phyloP scores from a whole-genome alignment of 2,888 invertebrate genomes.

The Dicranocentrus wangi region DNA sequence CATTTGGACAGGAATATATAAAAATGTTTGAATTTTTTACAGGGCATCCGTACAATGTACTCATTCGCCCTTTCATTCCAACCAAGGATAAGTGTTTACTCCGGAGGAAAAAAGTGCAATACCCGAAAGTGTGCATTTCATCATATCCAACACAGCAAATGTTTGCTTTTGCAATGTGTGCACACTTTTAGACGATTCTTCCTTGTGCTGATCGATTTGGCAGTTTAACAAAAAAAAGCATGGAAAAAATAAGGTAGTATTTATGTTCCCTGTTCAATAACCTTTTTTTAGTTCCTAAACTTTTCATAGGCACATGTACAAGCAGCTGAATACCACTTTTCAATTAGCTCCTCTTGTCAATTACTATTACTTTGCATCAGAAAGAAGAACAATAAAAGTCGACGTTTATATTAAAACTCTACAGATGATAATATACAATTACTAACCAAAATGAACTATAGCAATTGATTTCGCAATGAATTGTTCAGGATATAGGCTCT shows the following conservation, averaged over 20 bases:
- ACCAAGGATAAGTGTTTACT: neutral
- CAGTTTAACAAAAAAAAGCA: neutral
- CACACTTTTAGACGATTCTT: neutral
- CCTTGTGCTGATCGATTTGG: neutral
- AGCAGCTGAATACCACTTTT: no score
- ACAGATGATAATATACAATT: no score
- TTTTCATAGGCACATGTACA: no score
- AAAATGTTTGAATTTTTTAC: neutral
- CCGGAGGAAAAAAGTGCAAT: neutral
- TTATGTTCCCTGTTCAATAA: neutral
- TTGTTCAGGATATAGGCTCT: no score
- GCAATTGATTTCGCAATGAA: no score
- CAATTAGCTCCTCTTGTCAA: no score
- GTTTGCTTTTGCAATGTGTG: neutral
- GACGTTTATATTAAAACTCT: no score
- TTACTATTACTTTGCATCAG: no score
- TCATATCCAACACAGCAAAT: no score
- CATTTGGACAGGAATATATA: neutral
- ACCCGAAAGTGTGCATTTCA: neutral
- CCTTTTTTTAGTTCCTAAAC: no score
- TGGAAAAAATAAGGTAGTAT: neutral
- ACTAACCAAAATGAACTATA: no score
- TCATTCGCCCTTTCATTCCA: neutral
- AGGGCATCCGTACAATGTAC: neutral
- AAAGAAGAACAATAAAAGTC: no score